These are phyloP conservation scores for Perizoma affinitatum DNA, from an alignment of 2,888 invertebrate genomes.

Conservation along the genomic window DNA sequence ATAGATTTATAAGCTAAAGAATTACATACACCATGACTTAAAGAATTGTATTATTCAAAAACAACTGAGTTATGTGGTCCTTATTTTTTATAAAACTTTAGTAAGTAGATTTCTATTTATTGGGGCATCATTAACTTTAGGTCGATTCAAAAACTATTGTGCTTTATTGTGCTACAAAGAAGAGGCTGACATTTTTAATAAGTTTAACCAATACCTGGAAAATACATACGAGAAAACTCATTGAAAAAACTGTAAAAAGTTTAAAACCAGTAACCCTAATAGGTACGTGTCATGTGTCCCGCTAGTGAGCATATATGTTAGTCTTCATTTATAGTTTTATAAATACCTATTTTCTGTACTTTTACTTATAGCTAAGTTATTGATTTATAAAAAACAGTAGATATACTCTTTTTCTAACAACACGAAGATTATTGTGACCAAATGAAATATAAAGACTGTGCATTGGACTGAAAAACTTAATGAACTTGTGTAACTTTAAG, in stretches of 20 bases:
- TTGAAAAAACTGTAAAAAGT: too few species aligned
- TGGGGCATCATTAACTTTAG: slow-evolving; percentile 27
- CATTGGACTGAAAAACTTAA: background rate
- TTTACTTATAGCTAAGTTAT: too few species aligned
- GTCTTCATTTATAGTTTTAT: too few species aligned
- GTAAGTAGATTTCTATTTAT: slow-evolving; percentile 4
- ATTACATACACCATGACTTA: background rate
- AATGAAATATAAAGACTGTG: slow-evolving; percentile 10
- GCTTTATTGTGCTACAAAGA: background rate
- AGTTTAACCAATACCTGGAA: too few species aligned
- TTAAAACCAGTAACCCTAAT: too few species aligned
- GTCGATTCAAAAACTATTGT: background rate
- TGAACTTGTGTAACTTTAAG: background rate
- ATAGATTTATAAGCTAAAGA: slow-evolving; percentile 3
- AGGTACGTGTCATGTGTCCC: too few species aligned
- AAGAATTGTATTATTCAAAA: slow-evolving; percentile 20
- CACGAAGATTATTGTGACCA: slow-evolving; percentile 11
- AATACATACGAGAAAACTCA: too few species aligned
- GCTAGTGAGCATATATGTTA: too few species aligned
- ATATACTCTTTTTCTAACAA: slow-evolving; percentile 5
- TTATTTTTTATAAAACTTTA: slow-evolving; percentile 13
- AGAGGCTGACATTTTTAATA: background rate
- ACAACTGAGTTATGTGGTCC: slow-evolving; percentile 28
- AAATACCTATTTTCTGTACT: too few species aligned
- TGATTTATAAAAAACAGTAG: too few species aligned